phyloP scores from a whole-genome alignment of 2,113 vertebrate genomes.

The Colaptes auratus region DNA sequence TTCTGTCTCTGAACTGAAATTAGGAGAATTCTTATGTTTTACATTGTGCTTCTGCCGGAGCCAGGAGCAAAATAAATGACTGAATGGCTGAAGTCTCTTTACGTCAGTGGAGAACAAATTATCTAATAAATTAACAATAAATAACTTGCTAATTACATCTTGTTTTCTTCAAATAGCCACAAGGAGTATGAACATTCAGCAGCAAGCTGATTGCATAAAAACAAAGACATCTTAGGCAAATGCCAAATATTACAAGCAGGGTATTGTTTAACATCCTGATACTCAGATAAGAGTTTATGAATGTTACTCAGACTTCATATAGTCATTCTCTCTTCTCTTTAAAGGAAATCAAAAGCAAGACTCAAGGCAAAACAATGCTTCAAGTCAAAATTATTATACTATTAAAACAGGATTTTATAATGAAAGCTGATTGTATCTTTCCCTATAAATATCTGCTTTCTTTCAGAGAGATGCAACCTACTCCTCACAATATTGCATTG shows the following conservation, averaged over 20 bases:
- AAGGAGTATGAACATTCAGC: slow-evolving; percentile 11
- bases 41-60: background rate
- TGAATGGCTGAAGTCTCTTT: background rate
- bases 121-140: slow-evolving; percentile 30
- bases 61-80: background rate
- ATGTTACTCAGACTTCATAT: background rate
- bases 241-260: background rate
- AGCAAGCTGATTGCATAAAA: slow-evolving; percentile 15
- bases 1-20: background rate
- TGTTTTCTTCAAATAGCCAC: slow-evolving; percentile 38
- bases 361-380: background rate
- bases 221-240: slow-evolving; percentile 32
- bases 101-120: background rate
- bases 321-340: background rate
- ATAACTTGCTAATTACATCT: slow-evolving; percentile 44
- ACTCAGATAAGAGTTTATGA: background rate
- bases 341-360: slow-evolving; percentile 9
- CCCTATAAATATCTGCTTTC: background rate
- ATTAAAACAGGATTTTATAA: background rate
- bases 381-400: background rate
- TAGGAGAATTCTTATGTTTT: background rate
- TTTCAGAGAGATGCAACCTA: background rate
- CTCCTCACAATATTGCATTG: background rate
- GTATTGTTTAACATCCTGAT: slow-evolving; percentile 28
- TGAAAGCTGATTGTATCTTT: background rate